Evolutionary conservation across 1,140 invertebrate species (phyloP).

Genomic region (Drosophila pruinosa): DNA sequence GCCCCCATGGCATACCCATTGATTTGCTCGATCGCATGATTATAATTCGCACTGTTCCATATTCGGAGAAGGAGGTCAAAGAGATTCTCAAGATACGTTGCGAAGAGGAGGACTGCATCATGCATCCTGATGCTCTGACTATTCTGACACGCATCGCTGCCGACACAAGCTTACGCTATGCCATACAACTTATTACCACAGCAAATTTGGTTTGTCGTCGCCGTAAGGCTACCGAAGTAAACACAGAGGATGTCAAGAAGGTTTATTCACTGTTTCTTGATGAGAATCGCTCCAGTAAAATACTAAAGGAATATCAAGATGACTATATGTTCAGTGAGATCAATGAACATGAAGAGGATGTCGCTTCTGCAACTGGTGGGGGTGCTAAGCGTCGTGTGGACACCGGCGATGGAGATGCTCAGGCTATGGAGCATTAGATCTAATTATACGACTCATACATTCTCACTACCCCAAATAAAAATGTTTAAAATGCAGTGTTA

Average conservation of each 20-base stretch:
- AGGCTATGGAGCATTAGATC: constrained; percentile 74
- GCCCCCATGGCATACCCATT: constrained; percentile 97
- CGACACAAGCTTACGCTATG: constrained; percentile 97
- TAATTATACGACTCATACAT: constrained; percentile 35
- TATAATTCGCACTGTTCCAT: constrained; percentile 95
- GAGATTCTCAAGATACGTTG: constrained; percentile 97
- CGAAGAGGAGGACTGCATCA: constrained; percentile 98
- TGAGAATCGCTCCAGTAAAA: constrained; percentile 95
- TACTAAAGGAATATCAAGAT: constrained; percentile 97
- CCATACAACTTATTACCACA: constrained; percentile 99
- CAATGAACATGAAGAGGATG: constrained; percentile 67
- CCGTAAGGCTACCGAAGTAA: constrained; percentile 93
- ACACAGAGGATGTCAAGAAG: constrained; percentile 95
- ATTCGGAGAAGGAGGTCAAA: constrained; percentile 94
- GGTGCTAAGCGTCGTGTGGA: constrained; percentile 64
- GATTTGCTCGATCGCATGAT: constrained; percentile 98
- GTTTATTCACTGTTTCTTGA: constrained; percentile 98
- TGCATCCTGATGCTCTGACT: constrained; percentile 94
- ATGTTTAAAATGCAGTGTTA: constrained; percentile 26
- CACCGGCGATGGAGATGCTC: constrained; percentile 60
- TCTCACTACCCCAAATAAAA: constrained; percentile 61
- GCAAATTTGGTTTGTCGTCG: constrained; percentile 93
- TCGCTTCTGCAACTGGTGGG: constrained; percentile 12
- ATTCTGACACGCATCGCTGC: constrained; percentile 96
- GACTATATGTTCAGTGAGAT: constrained; percentile 96